These are phyloP conservation scores for Heliconius aoede DNA, from an alignment of 2,888 invertebrate genomes.

Conservation along the genomic window DNA sequence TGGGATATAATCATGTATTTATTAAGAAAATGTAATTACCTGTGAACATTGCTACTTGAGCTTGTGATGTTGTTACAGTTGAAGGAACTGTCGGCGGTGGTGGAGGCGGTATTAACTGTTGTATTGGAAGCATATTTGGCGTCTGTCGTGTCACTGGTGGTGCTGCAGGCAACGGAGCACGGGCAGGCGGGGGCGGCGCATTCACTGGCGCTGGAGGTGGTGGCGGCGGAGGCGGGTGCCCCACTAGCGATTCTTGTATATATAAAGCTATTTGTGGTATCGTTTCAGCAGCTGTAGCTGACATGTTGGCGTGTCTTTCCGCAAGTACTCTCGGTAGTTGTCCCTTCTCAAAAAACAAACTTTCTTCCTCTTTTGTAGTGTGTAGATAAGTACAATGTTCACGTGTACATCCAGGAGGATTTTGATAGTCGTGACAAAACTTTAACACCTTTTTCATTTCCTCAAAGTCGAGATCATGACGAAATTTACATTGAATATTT, in stretches of 20 bases:
- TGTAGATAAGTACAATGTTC: slow-evolving; percentile 70
- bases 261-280: slow-evolving; percentile 55
- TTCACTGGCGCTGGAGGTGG: slow-evolving; percentile 51
- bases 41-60: slow-evolving; percentile 48
- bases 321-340: slow-evolving; percentile 64
- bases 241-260: slow-evolving; percentile 50
- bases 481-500: slow-evolving; percentile 63
- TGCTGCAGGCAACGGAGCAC: slow-evolving; percentile 28
- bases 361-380: slow-evolving; percentile 66
- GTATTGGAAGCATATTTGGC: slow-evolving; percentile 52
- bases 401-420: slow-evolving; percentile 64
- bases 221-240: slow-evolving; percentile 54
- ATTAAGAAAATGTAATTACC: slow-evolving; percentile 50
- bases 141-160: slow-evolving; percentile 47
- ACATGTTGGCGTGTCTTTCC: slow-evolving; percentile 64
- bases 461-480: slow-evolving; percentile 66
- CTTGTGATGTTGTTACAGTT: slow-evolving; percentile 29
- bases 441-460: slow-evolving; percentile 67
- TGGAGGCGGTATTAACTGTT: slow-evolving; percentile 50
- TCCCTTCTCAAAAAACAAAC: slow-evolving; percentile 60
- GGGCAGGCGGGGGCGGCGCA: slow-evolving; percentile 46
- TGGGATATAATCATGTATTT: neutral
- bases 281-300: slow-evolving; percentile 50
- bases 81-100: slow-evolving; percentile 44
- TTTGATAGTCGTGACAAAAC: slow-evolving; percentile 76